Evolutionary conservation across 53 echinoderm and acorn worm genomes (phyloP).

Genomic region (Paracentrotus lividus): DNA sequence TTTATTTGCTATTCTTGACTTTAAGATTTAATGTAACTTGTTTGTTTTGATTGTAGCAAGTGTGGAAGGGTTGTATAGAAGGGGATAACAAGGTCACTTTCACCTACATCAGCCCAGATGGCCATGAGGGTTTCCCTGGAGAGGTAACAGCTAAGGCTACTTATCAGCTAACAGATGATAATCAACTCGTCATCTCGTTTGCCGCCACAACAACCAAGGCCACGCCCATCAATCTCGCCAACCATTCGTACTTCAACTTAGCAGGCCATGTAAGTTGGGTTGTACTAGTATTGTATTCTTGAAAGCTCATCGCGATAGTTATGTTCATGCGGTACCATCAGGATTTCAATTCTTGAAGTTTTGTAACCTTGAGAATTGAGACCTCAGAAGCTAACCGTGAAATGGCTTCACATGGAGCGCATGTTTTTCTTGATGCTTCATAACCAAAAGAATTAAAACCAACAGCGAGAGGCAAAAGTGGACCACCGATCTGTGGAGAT

Average conservation of each 20-base stretch:
- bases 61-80: constrained; percentile 78
- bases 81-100: constrained; percentile 75
- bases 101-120: constrained; percentile 79
- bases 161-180: constrained; percentile 85
- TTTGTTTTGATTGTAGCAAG: constrained; percentile 54
- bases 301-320: no score
- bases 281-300: no score
- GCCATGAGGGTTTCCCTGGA: constrained; percentile 85
- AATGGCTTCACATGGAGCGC: no score
- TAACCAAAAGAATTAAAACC: no score
- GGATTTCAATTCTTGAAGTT: no score
- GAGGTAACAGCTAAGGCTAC: constrained; percentile 73
- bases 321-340: no score
- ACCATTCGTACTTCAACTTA: constrained; percentile 89
- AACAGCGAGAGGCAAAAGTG: no score
- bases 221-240: constrained; percentile 85
- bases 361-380: no score
- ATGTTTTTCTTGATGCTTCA: no score
- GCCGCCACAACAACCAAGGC: constrained; percentile 80
- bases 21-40: not conserved
- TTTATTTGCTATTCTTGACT: no score
- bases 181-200: constrained; percentile 69
- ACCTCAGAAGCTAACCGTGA: no score
- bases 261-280: constrained; percentile 79
- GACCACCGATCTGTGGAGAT: no score